Evolutionary conservation across 2,888 invertebrate species (phyloP), one percentile per base, ranked within the genome.

Genomic region (Leucophora obtusa): DNA sequence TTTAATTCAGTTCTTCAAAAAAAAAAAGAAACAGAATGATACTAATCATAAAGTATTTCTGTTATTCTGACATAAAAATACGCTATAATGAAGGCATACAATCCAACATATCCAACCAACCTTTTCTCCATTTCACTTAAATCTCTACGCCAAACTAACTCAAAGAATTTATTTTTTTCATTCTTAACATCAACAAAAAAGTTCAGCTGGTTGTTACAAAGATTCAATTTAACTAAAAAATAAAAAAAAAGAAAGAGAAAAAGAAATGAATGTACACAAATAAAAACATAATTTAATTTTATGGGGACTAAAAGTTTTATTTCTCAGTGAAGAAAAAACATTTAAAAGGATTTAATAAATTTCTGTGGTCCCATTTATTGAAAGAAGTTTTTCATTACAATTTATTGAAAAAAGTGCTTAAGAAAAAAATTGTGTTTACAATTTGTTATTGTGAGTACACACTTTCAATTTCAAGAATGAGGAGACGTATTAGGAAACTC

Each of bases 1-100:
- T 80, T 73, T 81, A 81, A 81, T 81, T 81, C 58, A 81, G 53
- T 76, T 50, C 53, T 72, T 56, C 65, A 43, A 76, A 62, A 15
- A 38, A n/a, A 50, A 56, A 58, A 56, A 69, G 59, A 69, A 76
- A 73, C 65, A 73, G 73, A 81, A 81, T 81, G 69, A 76, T 81
- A 81, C 76, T 76, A 81, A 76, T 81, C 80, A 81, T 76, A 76
- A 81, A 81, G 72, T 65, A 81, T 76, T 70, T 76, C 69, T 65
- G 72, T 72, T 69, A 33, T 59, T 69, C 59, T 73, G 63, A 56
- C 69, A 69, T 50, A 76, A 76, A 82, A 82, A 82, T 74, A 72
- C 79, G 82, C 75, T 60, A 78, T 84, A 83, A 84, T 83, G 82
- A 84, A 82, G 82, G 71, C 79, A 78, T 79, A 79, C 81, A 81